Evolutionary conservation across 2,113 vertebrate species (phyloP), one percentile per base, ranked within the genome.

Genomic region (Haemorhous mexicanus): DNA sequence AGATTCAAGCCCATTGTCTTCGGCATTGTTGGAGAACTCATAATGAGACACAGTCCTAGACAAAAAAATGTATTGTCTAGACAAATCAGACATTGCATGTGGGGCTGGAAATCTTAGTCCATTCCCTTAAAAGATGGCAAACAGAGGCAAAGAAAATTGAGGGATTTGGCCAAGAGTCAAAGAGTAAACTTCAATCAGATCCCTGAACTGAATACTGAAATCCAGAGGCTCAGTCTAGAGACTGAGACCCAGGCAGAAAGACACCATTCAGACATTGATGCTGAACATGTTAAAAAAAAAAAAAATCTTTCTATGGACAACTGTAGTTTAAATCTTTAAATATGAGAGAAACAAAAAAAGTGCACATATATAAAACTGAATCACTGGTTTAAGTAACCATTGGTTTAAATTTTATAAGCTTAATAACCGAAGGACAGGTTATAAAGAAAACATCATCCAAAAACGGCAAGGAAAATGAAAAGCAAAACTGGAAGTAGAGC

Each of bases 11-110:
- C 93, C 83, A 96, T 96, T 96, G 93, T 95, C 92, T 89, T 94
- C 88, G 0, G 76, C 47, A 90, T 80, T 95, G 90, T 88, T 93
- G 84, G 94, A 97, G 95, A 96, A 89, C 53, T 84, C 88, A 90
- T 93, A 92, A 96, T 68, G 92, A 96, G 83, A 90, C 63, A 88
- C 86, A 94, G 96, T 53, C 90, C 94, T 95, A 96, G 93, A 95
- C 92, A 87, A 73, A 96, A 96, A 95, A 96, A 97, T 93, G 88
- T 90, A 93, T 96, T 94, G 94, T 94, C 96, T 96, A 96, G 96
- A 96, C 96, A 87, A 93, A 93, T 93, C 88, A 95, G 93, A 97
- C 94, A 95, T 78, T 93, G 90, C 93, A 95, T 93, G 77, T 94
- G 86, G 92, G 88, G 79, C 8, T 92, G 88, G 88, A 96, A 94